Base-by-base conservation (phyloP, 1,140 invertebrate genomes). In the Ruditapes philippinarum region DNA sequence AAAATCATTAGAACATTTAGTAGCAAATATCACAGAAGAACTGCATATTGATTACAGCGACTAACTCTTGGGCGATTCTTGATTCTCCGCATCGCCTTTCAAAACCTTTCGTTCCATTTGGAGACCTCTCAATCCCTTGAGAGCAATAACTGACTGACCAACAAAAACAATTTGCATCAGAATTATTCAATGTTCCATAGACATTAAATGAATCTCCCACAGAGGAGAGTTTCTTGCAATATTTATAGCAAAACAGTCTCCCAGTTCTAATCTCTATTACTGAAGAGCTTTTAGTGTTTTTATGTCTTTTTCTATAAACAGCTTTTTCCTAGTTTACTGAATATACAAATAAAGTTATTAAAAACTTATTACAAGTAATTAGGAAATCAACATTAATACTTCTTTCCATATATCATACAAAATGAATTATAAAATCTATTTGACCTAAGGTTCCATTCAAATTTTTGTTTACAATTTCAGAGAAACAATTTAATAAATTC, bases 1-100 rank as follows among this genome's bases (percentile, higher is more conserved):
- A 73, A 54, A 84, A 84, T 84, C 82, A 84, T 84, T 84, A 84
- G 14, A 84, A 81, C 79, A 78, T 49, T 78, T 78, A 57, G 74
- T 78, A 54, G 74, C 42, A 49, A 78, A 33, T 70, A 70, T 49
- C 74, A 78, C 74, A 22, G 33, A 40, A 78, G 74, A 78, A 31
- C 74, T 49, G 42, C 31, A 78, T 78, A 78, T 78, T 78, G 74
- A 78, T 78, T 22, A 70, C 33, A 70, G 9, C 36, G 33, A 70
- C 36, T 70, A 4, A 54, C 45, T 51, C 70, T 28, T 28, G 25
- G 17, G 1, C 7, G 5, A 17, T 45, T 22, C 7, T 3, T 7
- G 31, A 78, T 1, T 51, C 74, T 25, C n/a, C n/a, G n/a, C n/a
- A n/a, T n/a, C n/a, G n/a, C n/a, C n/a, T n/a, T n/a, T n/a, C n/a